These are phyloP conservation scores for Oncopodura yosiiana DNA, from an alignment of 1,140 invertebrate species.

Conservation along the genomic window DNA sequence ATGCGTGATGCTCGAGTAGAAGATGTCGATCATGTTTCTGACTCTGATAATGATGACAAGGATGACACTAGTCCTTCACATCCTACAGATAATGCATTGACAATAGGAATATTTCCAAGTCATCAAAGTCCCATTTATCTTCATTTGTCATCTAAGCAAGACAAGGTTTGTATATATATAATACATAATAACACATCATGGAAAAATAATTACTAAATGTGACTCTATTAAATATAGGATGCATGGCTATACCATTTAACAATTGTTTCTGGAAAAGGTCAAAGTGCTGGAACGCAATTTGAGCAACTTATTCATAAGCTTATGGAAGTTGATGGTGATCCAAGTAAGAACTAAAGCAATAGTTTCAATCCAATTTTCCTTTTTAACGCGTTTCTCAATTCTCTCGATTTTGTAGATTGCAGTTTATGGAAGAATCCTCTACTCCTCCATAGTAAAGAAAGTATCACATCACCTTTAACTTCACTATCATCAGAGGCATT, in stretches of 20 bases:
- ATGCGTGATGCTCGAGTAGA: constrained; percentile 87
- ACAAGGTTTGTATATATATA: constrained; percentile 44
- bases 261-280: constrained; percentile 81
- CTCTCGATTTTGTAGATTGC: constrained; percentile 67
- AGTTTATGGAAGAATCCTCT: constrained; percentile 88
- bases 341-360: constrained; percentile 51
- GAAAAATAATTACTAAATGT: constrained; percentile 4
- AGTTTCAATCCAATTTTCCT: background rate
- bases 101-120: constrained; percentile 84
- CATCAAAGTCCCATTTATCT: constrained; percentile 87
- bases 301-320: constrained; percentile 88
- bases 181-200: background rate
- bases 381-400: constrained; percentile 32
- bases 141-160: constrained; percentile 75
- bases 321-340: constrained; percentile 89
- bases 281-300: constrained; percentile 83
- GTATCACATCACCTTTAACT: constrained; percentile 70
- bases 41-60: constrained; percentile 80
- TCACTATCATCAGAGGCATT: constrained; percentile 73
- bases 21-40: constrained; percentile 82
- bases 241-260: constrained; percentile 72
- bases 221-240: constrained; percentile 52
- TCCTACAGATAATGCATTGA: constrained; percentile 45
- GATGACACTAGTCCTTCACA: constrained; percentile 58
- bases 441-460: constrained; percentile 80